phyloP scores from a whole-genome alignment of 2,797 vertebrate species.

The Pachyuromys duprasi region DNA sequence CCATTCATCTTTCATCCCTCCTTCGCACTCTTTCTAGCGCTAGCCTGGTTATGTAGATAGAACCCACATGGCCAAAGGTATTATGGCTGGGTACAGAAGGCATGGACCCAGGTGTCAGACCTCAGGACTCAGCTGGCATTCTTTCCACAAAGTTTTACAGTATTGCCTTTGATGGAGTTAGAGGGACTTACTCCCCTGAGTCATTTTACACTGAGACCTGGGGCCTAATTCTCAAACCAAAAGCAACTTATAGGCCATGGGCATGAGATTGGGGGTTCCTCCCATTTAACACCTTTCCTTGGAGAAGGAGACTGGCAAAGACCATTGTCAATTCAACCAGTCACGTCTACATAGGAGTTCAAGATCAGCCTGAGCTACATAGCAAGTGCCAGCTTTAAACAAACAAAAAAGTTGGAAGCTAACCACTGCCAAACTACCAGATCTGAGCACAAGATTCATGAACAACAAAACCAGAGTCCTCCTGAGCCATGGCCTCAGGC shows the following conservation, averaged over 20 bases:
- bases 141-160: background rate
- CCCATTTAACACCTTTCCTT: background rate
- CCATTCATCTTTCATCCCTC: background rate
- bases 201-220: background rate
- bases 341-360: background rate
- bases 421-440: background rate
- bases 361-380: background rate
- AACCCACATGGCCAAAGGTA: background rate
- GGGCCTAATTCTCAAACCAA: background rate
- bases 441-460: background rate
- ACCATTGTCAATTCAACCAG: too few relatives aligned
- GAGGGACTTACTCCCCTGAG: background rate
- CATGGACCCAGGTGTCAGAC: background rate
- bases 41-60: background rate
- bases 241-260: background rate
- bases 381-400: background rate
- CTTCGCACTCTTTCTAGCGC: background rate
- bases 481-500: background rate
- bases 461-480: background rate
- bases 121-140: background rate
- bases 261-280: background rate
- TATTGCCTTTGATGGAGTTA: background rate
- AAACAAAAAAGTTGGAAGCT: background rate
- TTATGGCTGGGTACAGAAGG: background rate
- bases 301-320: background rate